Percentiles rank a stretch among this genome's conserved stretches.
These are phyloP conservation scores for Torymus tubicola DNA, from an alignment of 2,888 invertebrate species.

Conservation along the genomic window DNA sequence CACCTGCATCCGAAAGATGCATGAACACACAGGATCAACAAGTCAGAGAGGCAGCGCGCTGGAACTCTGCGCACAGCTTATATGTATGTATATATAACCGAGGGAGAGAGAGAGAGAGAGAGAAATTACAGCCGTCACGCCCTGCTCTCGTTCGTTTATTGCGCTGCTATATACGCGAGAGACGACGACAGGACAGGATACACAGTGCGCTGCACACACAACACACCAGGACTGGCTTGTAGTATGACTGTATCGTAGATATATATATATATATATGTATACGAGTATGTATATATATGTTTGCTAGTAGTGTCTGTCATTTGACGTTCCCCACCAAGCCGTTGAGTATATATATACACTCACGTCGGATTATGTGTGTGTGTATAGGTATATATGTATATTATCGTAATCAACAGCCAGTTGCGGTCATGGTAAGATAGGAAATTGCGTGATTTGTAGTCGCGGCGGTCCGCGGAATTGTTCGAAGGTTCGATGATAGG, in stretches of 20 bases:
- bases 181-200: not conserved
- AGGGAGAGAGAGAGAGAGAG: conserved; percentile 8
- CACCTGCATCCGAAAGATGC: no score
- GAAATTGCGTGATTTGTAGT: no score
- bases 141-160: conserved; percentile 31
- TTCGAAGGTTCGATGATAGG: no score
- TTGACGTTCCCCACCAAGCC: conserved; percentile 12
- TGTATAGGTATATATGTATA: no score
- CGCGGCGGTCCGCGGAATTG: no score
- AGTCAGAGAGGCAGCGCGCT: not conserved
- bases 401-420: not conserved
- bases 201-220: not conserved
- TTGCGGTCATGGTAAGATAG: not conserved
- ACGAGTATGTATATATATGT: not conserved
- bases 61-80: not conserved
- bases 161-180: conserved; percentile 3
- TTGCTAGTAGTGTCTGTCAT: conserved; percentile 16
- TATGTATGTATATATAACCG: no score
- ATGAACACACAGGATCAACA: conserved; percentile 1
- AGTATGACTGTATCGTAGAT: not conserved
- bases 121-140: conserved; percentile 29
- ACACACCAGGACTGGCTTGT: not conserved
- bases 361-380: not conserved
- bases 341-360: not conserved
- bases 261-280: not conserved